Conservation (phyloP, 92 coral and sea anemone species). For the Galaxea fascicularis region DNA sequence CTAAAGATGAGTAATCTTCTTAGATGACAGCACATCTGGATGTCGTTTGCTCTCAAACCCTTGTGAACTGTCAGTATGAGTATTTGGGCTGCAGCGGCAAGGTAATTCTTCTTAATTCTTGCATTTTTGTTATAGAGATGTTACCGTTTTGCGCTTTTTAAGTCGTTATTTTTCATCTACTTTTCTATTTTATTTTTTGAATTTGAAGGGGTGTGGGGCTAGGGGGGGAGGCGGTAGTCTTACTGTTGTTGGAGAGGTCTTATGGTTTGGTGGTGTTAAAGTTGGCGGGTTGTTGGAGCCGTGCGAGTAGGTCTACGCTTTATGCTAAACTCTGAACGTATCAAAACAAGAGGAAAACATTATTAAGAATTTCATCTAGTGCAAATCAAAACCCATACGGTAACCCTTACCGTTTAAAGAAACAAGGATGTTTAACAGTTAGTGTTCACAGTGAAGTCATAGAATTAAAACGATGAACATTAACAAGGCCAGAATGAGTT, state of each 20-base stretch:
- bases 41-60: conserved; percentile 49
- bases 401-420: neutral
- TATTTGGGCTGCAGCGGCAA: conserved; percentile 57
- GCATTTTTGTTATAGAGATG: too few species aligned
- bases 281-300: too few species aligned
- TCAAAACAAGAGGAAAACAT: neutral
- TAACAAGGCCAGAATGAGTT: too few species aligned
- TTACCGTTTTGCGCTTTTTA: too few species aligned
- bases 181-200: too few species aligned
- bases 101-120: conserved; percentile 2
- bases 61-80: conserved; percentile 59
- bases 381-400: neutral
- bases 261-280: too few species aligned
- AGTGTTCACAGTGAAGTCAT: neutral
- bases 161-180: too few species aligned
- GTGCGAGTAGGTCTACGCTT: too few species aligned
- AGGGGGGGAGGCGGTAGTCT: too few species aligned
- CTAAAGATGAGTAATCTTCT: neutral
- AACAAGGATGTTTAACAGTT: neutral
- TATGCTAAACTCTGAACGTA: neutral
- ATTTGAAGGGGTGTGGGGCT: too few species aligned
- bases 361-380: neutral
- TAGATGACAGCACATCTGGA: conserved; percentile 41
- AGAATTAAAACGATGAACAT: neutral
- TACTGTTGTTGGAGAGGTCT: too few species aligned